phyloP scores from a whole-genome alignment of 2,113 vertebrate species.

The Prinia subflava region DNA sequence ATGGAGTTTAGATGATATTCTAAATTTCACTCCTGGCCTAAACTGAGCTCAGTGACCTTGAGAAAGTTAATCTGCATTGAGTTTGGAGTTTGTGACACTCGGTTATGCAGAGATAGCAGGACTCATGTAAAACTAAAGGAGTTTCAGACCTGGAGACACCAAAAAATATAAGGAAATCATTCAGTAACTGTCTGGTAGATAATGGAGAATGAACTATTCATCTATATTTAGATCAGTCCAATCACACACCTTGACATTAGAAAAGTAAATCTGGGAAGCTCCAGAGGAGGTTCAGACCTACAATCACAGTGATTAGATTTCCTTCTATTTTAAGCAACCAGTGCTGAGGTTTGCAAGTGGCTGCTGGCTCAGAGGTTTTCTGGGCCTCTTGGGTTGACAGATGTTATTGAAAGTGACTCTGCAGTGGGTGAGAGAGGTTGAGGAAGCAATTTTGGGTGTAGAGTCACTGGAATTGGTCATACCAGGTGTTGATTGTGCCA shows the following conservation, averaged over 20 bases:
- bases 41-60: neutral
- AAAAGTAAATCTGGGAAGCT: neutral
- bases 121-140: neutral
- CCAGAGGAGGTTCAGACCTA: neutral
- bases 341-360: neutral
- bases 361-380: neutral
- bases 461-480: neutral
- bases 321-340: neutral
- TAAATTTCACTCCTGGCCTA: neutral
- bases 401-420: neutral
- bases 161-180: fast-evolving
- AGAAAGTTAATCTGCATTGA: neutral
- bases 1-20: neutral
- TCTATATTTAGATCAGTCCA: neutral
- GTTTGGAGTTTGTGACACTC: neutral
- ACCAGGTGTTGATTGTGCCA: neutral
- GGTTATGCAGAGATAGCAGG: neutral
- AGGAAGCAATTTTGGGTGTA: neutral
- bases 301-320: neutral
- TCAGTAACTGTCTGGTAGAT: neutral
- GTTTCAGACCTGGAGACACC: neutral
- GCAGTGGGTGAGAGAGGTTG: neutral
- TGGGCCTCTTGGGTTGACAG: neutral
- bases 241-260: neutral
- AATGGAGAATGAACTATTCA: neutral